Evolutionary conservation across 2,113 vertebrate genomes (phyloP).

Genomic region (Peromyscus californicus): DNA sequence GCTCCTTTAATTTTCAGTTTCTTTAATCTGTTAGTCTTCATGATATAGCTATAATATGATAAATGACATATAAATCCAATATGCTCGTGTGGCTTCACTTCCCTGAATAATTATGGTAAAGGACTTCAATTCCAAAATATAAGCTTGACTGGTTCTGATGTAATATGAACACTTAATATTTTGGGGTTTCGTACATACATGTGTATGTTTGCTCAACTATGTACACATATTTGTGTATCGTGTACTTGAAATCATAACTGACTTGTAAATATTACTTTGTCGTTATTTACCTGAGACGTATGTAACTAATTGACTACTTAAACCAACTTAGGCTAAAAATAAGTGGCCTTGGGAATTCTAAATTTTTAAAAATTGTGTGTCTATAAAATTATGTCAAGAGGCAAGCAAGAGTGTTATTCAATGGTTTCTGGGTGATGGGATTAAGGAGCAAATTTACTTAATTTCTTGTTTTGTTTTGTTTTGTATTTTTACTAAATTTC

Average conservation of each 20-base stretch:
- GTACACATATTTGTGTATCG: background rate
- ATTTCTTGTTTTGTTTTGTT: background rate
- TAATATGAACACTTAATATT: background rate
- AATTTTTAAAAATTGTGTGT: slow-evolving; percentile 4
- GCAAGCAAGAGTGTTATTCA: background rate
- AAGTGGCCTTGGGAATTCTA: slow-evolving; percentile 17
- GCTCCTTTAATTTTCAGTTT: slow-evolving; percentile 61
- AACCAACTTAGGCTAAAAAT: slow-evolving; percentile 34
- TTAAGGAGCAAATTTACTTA: background rate
- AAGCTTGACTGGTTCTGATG: slow-evolving; percentile 26
- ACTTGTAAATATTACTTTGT: slow-evolving; percentile 49
- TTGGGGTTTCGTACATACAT: background rate
- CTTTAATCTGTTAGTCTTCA: background rate
- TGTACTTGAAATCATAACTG: background rate
- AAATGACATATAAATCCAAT: background rate
- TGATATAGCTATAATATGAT: background rate
- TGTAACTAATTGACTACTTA: slow-evolving; percentile 40
- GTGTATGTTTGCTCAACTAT: background rate
- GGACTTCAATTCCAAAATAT: background rate
- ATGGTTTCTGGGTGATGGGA: background rate
- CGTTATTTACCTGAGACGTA: background rate
- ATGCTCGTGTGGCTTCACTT: background rate
- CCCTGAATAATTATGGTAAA: slow-evolving; percentile 18
- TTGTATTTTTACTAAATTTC: slow-evolving; percentile 53
- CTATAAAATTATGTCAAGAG: slow-evolving; percentile 1